Conservation (phyloP, 53 echinoderm and acorn worm species). For the Astropecten irregularis region DNA sequence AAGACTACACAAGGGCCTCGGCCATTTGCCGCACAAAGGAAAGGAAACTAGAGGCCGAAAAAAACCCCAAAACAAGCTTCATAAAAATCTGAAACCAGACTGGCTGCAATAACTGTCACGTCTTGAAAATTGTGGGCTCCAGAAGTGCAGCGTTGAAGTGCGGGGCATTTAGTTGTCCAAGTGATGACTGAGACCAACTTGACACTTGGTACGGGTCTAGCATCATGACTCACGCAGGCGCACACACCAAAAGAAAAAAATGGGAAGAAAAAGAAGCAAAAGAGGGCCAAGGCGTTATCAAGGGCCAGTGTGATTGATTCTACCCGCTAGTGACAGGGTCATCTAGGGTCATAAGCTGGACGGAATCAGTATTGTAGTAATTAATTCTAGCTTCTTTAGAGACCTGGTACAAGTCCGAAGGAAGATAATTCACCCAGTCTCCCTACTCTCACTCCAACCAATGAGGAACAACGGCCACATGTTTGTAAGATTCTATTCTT, state of each 20-base stretch:
- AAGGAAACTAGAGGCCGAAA: not conserved
- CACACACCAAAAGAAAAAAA: not conserved
- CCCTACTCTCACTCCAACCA: not conserved
- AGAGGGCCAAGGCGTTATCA: not conserved
- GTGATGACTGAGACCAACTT: constrained; percentile 19
- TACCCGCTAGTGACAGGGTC: constrained; percentile 34
- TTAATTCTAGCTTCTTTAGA: constrained; percentile 51
- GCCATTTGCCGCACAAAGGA: not conserved
- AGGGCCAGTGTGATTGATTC: constrained; percentile 42
- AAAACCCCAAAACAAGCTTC: not conserved
- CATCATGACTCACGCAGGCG: constrained; percentile 38
- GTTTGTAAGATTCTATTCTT: no score
- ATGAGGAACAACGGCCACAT: no score
- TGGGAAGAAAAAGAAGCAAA: not conserved
- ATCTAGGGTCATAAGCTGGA: constrained; percentile 35
- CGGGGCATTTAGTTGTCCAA: constrained; percentile 26
- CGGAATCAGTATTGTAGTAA: constrained; percentile 5
- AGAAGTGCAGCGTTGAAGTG: constrained; percentile 33
- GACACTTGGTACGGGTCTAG: not conserved
- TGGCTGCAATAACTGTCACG: constrained; percentile 37
- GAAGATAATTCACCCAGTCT: not conserved
- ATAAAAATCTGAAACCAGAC: constrained; percentile 7
- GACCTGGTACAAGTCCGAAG: no score
- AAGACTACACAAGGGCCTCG: constrained; percentile 10
- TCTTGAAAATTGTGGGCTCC: constrained; percentile 30